phyloP scores from a whole-genome alignment of 2,797 vertebrate genomes.

The Mormyrops attenuatus region DNA sequence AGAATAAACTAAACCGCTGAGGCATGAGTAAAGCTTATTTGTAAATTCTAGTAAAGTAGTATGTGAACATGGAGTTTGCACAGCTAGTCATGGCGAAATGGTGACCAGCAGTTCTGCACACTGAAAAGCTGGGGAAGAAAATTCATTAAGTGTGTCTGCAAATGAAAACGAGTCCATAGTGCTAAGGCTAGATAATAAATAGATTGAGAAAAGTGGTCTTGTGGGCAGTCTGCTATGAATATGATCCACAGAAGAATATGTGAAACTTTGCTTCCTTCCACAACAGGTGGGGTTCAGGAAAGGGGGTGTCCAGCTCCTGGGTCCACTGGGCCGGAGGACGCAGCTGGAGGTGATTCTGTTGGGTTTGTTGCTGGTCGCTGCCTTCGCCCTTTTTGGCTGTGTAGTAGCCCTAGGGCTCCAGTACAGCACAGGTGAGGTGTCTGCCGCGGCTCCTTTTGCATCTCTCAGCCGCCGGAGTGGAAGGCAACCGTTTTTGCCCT shows the following conservation, averaged over 20 bases:
- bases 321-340: constrained; percentile 65
- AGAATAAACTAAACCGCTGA: background rate
- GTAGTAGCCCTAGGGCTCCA: constrained; percentile 72
- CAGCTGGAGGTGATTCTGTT: constrained; percentile 78
- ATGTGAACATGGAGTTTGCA: background rate
- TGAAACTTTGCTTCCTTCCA: background rate
- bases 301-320: constrained; percentile 58
- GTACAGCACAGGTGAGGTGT: constrained; percentile 70
- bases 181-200: background rate
- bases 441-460: no score
- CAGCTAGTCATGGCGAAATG: background rate
- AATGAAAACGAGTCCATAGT: background rate
- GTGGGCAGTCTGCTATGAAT: background rate
- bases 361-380: constrained; percentile 61
- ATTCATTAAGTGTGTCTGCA: background rate
- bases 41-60: background rate
- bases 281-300: constrained; percentile 84
- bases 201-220: background rate
- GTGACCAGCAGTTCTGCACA: background rate
- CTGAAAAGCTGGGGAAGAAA: background rate
- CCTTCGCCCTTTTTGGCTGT: constrained; percentile 73
- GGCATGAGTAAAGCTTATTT: background rate
- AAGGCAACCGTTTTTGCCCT: background rate
- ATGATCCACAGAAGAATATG: background rate
- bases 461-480: background rate